Base-by-base conservation (phyloP, 2,888 invertebrate species). In the Colostygia pectinataria region DNA sequence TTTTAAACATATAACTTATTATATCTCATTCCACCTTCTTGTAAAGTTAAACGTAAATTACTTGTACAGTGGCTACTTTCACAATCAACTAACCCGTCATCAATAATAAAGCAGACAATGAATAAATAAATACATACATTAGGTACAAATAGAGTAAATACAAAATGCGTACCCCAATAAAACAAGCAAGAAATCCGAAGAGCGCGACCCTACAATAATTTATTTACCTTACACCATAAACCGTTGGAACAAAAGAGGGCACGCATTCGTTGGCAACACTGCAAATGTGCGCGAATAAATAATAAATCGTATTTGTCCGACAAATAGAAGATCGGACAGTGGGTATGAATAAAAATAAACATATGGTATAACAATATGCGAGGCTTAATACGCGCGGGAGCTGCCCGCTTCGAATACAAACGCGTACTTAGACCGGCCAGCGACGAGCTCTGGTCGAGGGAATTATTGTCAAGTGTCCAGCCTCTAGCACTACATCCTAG, bases 331-430 rank as follows among this genome's bases (percentile, higher is more conserved):
- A 69, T 63, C 58, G 65, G 61, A 57, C 66, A 53, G 41, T 54
- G 55, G 59, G 60, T 66, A 69, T 71, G 71, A 71, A 75, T 77
- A 71, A 66, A 61, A 65, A 68, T 68, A 68, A 66, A 74, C 72
- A 70, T 44, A 40, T 65, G 68, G 63, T 59, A 65, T 67, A 67
- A 72, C 70, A 70, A 69, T 74, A 73, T 63, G 62, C 63, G 44
- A 34, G 63, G 62, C 56, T 49, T 66, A 70, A 68, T 65, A 48
- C 55, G 48, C 44, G 50, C 48, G 56, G 41, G 44, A 20, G 25
- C 34, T 29, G 39, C 29, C 43, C 47, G 37, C 33, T 8, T 12
- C 39, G 40, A 32, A 40, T 34, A 43, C 44, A 12, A 32, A 42
- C 33, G 37, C 20, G 38, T 32, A 23, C 28, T 40, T 36, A 40